A percentile compares a stretch with the other conserved stretches of the same genome.
phyloP scores from a whole-genome alignment of 2,888 invertebrate species.

The Dimorphilus gyrociliatus region DNA sequence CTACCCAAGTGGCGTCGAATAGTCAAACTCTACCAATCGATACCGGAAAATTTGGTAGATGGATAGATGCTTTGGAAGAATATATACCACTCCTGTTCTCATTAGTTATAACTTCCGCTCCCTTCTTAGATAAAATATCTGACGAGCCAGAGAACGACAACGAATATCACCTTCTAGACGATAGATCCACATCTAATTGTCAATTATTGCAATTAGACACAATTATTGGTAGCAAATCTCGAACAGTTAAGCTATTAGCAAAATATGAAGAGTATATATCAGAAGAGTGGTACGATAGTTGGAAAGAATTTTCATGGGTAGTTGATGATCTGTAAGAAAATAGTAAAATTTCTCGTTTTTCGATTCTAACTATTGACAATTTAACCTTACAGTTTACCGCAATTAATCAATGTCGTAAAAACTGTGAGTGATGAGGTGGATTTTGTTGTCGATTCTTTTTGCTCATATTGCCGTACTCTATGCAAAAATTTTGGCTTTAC shows the following conservation, averaged over 20 bases:
- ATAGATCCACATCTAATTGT: too few relatives aligned
- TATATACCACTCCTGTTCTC: constrained; percentile 32
- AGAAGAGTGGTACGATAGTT: constrained; percentile 45
- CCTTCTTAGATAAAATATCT: constrained; percentile 5
- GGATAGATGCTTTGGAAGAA: constrained; percentile 22
- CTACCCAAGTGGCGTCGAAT: constrained; percentile 7
- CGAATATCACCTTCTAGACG: too few relatives aligned
- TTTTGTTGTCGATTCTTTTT: too few relatives aligned
- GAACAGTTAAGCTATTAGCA: constrained; percentile 45
- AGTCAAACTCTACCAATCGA: constrained; percentile 21
- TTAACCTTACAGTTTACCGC: too few relatives aligned
- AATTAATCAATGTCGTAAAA: too few relatives aligned
- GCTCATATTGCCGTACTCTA: too few relatives aligned
- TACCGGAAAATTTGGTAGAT: constrained; percentile 23
- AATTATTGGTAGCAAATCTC: constrained; percentile 44
- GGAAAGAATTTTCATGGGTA: constrained; percentile 53
- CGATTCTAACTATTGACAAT: too few relatives aligned
- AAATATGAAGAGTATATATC: constrained; percentile 49
- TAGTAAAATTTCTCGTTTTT: too few relatives aligned
- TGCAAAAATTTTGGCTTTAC: too few relatives aligned
- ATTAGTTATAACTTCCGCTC: constrained; percentile 27
- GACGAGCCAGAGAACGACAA: not conserved
- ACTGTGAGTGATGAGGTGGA: too few relatives aligned
- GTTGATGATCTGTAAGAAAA: constrained; percentile 36
- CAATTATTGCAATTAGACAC: too few relatives aligned